These are phyloP conservation scores for Cheirogaleus medius DNA, from an alignment of 2,113 vertebrate species.

Conservation along the genomic window DNA sequence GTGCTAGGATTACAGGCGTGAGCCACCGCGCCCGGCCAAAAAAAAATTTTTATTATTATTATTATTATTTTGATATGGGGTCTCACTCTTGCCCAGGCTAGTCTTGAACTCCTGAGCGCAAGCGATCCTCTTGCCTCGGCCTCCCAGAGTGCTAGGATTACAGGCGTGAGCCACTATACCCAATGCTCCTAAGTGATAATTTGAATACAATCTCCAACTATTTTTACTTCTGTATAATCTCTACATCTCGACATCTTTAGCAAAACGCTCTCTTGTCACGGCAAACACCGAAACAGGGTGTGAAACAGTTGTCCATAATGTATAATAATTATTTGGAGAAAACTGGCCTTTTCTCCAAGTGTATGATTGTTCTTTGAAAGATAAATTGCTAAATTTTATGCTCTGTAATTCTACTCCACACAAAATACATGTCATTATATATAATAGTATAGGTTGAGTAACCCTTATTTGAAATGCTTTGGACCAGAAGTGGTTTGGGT, in stretches of 20 bases:
- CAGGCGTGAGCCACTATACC: no score
- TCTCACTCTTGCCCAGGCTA: no score
- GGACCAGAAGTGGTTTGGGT: no score
- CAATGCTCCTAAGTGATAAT: neutral
- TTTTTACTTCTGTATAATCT: constrained; percentile 70
- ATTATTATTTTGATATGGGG: no score
- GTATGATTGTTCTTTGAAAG: constrained; percentile 78
- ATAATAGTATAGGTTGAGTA: constrained; percentile 37
- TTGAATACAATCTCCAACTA: constrained; percentile 53
- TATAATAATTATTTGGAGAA: constrained; percentile 61
- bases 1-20: no score
- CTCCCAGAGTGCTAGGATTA: no score
- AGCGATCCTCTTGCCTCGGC: no score
- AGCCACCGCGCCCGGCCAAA: no score
- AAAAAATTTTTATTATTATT: no score
- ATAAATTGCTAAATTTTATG: constrained; percentile 79
- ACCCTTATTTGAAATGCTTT: neutral
- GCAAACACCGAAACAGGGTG: constrained; percentile 78
- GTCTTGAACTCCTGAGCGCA: no score
- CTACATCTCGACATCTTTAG: constrained; percentile 27
- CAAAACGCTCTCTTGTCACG: constrained; percentile 67
- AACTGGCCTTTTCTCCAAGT: constrained; percentile 71
- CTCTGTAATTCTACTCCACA: constrained; percentile 77
- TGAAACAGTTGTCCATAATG: constrained; percentile 57
- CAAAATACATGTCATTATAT: constrained; percentile 79